These are phyloP conservation scores for Ictalurus punctatus DNA, from an alignment of 2,113 vertebrate genomes.

Conservation along the genomic window DNA sequence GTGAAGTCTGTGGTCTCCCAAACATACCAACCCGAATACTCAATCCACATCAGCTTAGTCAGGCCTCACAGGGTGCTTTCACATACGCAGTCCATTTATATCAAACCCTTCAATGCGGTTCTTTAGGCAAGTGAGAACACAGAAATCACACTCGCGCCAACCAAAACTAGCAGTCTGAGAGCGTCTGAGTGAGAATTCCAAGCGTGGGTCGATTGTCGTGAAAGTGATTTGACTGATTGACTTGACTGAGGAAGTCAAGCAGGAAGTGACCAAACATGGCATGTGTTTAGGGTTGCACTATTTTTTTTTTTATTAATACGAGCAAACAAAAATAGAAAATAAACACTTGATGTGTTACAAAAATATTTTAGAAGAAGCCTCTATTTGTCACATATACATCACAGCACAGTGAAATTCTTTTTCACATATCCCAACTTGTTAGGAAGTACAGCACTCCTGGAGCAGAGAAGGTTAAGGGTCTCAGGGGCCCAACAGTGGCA, in stretches of 20 bases:
- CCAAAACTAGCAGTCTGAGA: not conserved
- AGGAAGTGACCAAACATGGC: not conserved
- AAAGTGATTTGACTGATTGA: not conserved
- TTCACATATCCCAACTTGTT: no score
- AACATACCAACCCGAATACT: not conserved
- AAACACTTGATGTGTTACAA: not conserved
- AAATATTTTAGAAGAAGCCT: not conserved
- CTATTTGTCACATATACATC: no score
- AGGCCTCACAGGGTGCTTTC: not conserved
- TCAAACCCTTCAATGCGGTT: not conserved
- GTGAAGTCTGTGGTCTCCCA: conserved; percentile 3
- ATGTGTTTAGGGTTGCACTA: not conserved
- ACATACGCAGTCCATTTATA: not conserved
- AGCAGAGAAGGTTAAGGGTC: no score
- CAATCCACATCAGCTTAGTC: not conserved
- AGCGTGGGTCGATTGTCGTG: not conserved
- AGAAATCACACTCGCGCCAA: no score
- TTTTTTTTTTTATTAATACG: not conserved
- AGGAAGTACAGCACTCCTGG: no score
- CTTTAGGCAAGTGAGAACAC: not conserved
- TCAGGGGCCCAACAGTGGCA: no score
- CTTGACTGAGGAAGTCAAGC: not conserved
- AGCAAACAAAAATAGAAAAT: not conserved
- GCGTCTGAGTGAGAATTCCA: not conserved
- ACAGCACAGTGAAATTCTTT: no score